Evolutionary conservation across 2,113 vertebrate genomes (phyloP).

Genomic region (Penelope pileata): DNA sequence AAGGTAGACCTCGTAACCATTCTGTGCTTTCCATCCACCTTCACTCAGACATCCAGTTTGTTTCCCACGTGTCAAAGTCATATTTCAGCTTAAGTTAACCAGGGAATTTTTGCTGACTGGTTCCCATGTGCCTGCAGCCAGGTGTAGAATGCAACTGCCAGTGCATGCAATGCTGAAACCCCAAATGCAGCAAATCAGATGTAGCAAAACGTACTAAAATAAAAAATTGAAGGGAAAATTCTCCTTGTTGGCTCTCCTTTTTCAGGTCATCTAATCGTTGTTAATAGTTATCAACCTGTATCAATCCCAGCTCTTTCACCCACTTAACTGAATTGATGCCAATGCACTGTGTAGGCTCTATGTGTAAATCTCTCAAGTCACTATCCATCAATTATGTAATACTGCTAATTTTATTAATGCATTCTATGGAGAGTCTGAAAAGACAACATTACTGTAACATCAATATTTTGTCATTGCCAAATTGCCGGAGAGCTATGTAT

Average conservation of each 20-base stretch:
- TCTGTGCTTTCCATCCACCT: neutral
- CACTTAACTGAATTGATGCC: conserved; percentile 20
- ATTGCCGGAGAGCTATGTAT: neutral
- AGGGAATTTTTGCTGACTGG: neutral
- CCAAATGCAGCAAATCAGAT: neutral
- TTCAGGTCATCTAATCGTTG: neutral
- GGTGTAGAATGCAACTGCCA: neutral
- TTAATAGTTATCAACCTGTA: neutral
- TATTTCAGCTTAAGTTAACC: neutral
- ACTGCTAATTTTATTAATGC: neutral
- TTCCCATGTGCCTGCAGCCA: neutral
- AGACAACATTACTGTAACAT: neutral
- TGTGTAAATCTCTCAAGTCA: neutral
- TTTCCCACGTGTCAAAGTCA: neutral
- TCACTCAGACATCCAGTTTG: neutral
- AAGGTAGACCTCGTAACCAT: neutral
- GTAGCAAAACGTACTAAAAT: neutral
- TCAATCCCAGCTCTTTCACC: neutral
- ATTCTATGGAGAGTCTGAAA: neutral
- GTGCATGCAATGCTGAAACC: neutral
- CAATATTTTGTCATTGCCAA: neutral
- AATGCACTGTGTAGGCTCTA: neutral
- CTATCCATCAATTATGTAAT: conserved; percentile 1
- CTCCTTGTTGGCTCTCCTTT: neutral
- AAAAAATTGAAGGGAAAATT: neutral